These are phyloP conservation scores for Drosophila gaucha DNA, from an alignment of 2,888 invertebrate genomes.

Conservation along the genomic window DNA sequence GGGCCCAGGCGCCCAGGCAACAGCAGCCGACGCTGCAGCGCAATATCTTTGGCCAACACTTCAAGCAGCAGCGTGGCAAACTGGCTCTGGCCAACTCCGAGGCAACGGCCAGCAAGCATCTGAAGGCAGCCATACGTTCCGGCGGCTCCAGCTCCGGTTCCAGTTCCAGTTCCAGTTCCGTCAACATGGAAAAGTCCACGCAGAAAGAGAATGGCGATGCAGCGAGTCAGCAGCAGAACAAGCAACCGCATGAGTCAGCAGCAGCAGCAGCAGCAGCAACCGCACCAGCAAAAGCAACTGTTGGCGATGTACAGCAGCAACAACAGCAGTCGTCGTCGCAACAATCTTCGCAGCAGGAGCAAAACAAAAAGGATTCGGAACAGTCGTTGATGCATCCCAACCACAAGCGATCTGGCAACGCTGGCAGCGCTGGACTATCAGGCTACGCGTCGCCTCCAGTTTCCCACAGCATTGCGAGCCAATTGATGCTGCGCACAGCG, in stretches of 20 bases:
- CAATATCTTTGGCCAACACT: slow-evolving; percentile 79
- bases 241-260: slow-evolving; percentile 16
- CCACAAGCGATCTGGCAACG: slow-evolving; percentile 81
- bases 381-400: slow-evolving; percentile 77
- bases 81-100: slow-evolving; percentile 76
- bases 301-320: slow-evolving; percentile 23
- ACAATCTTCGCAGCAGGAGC: slow-evolving; percentile 46
- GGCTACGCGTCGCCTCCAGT: slow-evolving; percentile 80
- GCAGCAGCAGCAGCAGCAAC: slow-evolving; percentile 26
- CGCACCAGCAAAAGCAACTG: slow-evolving; percentile 14
- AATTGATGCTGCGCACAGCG: slow-evolving; percentile 91
- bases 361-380: slow-evolving; percentile 63
- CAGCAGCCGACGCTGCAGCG: slow-evolving; percentile 65
- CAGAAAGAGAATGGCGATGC: slow-evolving; percentile 21
- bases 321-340: slow-evolving; percentile 3
- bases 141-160: slow-evolving; percentile 21
- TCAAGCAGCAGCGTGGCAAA: slow-evolving; percentile 70
- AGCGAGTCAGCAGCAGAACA: slow-evolving; percentile 18
- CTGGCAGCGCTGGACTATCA: slow-evolving; percentile 45
- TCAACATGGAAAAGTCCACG: slow-evolving; percentile 44
- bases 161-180: not conserved
- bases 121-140: slow-evolving; percentile 59
- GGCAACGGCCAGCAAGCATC: slow-evolving; percentile 77
- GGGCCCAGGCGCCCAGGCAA: slow-evolving; percentile 65
- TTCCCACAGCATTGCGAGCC: slow-evolving; percentile 88